Conservation (phyloP, 2,797 vertebrate species). For the Poeciliopsis infans region DNA sequence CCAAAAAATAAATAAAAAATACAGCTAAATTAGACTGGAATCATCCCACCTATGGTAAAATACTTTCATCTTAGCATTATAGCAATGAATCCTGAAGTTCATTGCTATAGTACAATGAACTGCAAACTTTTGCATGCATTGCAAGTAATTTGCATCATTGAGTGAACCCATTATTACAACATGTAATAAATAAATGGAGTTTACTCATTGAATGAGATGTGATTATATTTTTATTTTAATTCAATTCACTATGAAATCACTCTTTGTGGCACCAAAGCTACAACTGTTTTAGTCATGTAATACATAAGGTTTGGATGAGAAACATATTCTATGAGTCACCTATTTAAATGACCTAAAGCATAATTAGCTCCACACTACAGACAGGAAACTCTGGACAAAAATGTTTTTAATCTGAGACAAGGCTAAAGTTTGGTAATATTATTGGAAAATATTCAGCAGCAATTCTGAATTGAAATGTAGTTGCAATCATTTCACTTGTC, state of each 20-base stretch:
- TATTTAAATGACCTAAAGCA: neutral
- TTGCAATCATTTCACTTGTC: slow-evolving; percentile 39
- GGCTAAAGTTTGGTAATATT: slow-evolving; percentile 48
- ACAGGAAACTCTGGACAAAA: slow-evolving; percentile 15
- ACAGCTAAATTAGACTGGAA: neutral
- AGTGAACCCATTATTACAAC: slow-evolving; percentile 11
- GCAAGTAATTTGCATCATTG: neutral
- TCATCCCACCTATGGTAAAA: neutral
- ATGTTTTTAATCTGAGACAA: slow-evolving; percentile 28
- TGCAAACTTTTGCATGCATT: neutral
- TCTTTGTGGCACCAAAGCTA: slow-evolving; percentile 13
- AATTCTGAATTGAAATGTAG: slow-evolving; percentile 35
- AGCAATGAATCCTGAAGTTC: too few species aligned
- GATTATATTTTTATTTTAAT: slow-evolving; percentile 31
- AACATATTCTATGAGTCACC: neutral
- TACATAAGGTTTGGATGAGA: slow-evolving; percentile 61
- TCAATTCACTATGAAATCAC: neutral
- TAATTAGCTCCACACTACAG: neutral
- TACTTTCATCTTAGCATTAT: neutral
- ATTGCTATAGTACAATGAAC: neutral
- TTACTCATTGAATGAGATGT: slow-evolving; percentile 38
- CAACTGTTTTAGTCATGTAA: slow-evolving; percentile 29
- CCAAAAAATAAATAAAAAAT: neutral
- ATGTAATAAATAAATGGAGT: slow-evolving; percentile 27
- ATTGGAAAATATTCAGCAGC: slow-evolving; percentile 41